phyloP scores from a whole-genome alignment of 2,797 vertebrate species.

The Synaphobranchus kaupii region DNA sequence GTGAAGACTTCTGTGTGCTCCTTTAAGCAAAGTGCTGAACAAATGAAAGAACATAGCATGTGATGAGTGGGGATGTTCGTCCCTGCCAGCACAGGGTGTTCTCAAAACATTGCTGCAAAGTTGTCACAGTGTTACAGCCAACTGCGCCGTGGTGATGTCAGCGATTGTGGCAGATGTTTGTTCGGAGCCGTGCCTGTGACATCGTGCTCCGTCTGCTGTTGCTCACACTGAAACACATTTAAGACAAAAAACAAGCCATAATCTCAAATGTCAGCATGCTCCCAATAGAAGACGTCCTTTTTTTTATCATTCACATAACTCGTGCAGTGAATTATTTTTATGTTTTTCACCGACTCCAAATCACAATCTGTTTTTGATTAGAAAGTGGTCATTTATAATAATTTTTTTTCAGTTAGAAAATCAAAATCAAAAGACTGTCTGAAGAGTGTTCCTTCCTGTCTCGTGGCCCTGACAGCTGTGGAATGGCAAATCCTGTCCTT shows the following conservation, averaged over 20 bases:
- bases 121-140: not conserved
- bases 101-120: not conserved
- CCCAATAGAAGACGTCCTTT: not conserved
- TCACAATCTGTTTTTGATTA: not conserved
- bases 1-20: not conserved
- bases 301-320: slow-evolving; percentile 4
- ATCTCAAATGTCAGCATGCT: not conserved
- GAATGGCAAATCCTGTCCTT: not conserved
- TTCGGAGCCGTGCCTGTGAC: not conserved
- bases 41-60: not conserved
- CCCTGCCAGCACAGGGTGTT: slow-evolving; percentile 7
- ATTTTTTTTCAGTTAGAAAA: not conserved
- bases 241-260: not conserved
- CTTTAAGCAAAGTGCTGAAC: not conserved
- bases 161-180: not conserved
- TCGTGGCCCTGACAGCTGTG: not conserved
- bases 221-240: not conserved
- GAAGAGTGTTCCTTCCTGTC: not conserved
- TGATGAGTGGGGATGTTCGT: not conserved
- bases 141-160: not conserved
- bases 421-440: not conserved
- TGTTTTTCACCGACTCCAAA: not conserved
- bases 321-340: not conserved
- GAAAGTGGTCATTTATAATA: not conserved
- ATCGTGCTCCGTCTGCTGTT: not conserved